phyloP scores from a whole-genome alignment of 1,140 invertebrate species.

The Drosophila melanica region DNA sequence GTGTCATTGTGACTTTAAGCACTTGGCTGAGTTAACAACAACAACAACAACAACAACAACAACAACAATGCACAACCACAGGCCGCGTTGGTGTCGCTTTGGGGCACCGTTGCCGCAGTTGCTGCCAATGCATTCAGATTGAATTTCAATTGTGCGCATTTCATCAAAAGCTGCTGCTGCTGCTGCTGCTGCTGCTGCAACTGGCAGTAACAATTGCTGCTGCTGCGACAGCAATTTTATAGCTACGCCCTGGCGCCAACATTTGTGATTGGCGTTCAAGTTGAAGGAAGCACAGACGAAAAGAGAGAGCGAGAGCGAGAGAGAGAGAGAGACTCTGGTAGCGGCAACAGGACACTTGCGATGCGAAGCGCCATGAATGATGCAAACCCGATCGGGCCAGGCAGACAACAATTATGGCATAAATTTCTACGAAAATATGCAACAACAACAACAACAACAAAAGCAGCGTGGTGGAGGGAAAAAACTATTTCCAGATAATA shows the following conservation, averaged over 20 bases:
- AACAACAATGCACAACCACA: constrained; percentile 23
- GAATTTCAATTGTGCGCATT: constrained; percentile 43
- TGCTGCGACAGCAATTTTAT: constrained; percentile 21
- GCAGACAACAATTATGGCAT: constrained; percentile 49
- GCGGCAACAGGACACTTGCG: constrained; percentile 15
- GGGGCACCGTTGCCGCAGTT: constrained; percentile 2
- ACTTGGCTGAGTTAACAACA: constrained; percentile 6
- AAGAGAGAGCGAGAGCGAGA: no score
- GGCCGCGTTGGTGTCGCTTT: constrained; percentile 29
- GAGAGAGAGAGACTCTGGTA: background rate
- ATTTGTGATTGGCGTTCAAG: constrained; percentile 28
- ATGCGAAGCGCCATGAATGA: constrained; percentile 23
- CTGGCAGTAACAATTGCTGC: constrained; percentile 8
- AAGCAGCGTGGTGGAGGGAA: background rate
- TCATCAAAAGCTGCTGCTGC: constrained; percentile 17
- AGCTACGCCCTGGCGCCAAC: constrained; percentile 30
- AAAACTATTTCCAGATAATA: constrained; percentile 57
- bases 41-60: constrained; percentile 3
- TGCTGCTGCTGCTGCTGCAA: constrained; percentile 10
- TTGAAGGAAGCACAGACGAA: background rate
- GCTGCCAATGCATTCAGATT: constrained; percentile 30
- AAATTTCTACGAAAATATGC: constrained; percentile 41
- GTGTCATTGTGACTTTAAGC: constrained; percentile 25
- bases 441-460: constrained; percentile 5
- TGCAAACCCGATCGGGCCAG: constrained; percentile 23